These are phyloP conservation scores for Eilema sororculum DNA, from an alignment of 2,888 invertebrate genomes.

Conservation along the genomic window DNA sequence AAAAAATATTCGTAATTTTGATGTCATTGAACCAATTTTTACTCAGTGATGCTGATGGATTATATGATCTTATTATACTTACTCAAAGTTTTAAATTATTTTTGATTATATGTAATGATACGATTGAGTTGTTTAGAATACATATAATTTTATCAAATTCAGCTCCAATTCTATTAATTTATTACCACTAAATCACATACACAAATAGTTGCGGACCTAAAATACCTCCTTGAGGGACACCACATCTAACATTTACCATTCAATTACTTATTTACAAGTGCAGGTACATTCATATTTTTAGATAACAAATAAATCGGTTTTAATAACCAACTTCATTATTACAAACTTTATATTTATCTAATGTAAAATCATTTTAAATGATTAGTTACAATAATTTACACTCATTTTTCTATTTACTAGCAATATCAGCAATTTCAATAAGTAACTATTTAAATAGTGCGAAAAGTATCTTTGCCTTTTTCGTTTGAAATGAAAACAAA, in stretches of 20 bases:
- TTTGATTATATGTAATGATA: background rate
- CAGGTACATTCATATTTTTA: slow-evolving; percentile 21
- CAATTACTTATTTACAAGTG: slow-evolving; percentile 43
- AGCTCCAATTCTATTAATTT: slow-evolving; percentile 48
- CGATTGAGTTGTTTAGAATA: background rate
- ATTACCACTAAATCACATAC: slow-evolving; percentile 49
- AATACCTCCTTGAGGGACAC: slow-evolving; percentile 62
- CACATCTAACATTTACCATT: slow-evolving; percentile 59
- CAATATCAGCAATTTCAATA: background rate
- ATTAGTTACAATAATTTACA: background rate
- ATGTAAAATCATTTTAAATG: background rate
- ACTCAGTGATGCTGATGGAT: background rate
- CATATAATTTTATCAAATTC: slow-evolving; percentile 38
- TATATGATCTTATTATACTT: background rate
- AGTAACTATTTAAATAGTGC: background rate
- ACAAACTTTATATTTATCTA: slow-evolving; percentile 1
- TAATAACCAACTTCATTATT: background rate
- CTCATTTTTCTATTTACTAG: background rate
- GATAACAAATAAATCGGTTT: background rate
- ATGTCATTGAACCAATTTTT: background rate
- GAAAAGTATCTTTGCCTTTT: background rate
- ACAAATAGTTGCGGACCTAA: slow-evolving; percentile 59
- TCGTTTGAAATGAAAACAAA: background rate
- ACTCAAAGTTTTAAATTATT: background rate
- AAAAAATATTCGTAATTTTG: background rate